A percentile compares a stretch with the other conserved stretches of the same genome.
These are phyloP conservation scores for Ctenopoma multispine DNA, from an alignment of 2,797 vertebrate genomes.

Conservation along the genomic window DNA sequence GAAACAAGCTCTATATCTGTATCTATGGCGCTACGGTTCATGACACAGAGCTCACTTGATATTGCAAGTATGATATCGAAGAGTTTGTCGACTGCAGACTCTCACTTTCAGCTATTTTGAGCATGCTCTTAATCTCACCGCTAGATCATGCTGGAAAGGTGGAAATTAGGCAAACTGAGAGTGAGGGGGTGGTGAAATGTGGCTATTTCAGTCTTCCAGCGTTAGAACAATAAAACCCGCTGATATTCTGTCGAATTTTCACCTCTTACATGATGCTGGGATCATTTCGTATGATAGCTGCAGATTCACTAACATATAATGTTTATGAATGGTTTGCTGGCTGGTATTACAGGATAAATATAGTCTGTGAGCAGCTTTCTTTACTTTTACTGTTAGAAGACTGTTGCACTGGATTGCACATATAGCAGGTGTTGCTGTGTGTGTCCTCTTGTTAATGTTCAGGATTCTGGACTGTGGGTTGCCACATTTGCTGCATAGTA, in stretches of 20 bases:
- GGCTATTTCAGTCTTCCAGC: constrained; percentile 49
- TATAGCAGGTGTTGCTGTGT: no score
- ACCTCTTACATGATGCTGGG: constrained; percentile 27
- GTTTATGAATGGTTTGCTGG: not conserved
- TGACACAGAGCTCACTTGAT: not conserved
- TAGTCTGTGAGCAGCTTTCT: not conserved
- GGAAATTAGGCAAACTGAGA: constrained; percentile 55
- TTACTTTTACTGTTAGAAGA: not conserved
- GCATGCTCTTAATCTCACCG: constrained; percentile 21
- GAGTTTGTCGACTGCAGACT: constrained; percentile 10
- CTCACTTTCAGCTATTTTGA: constrained; percentile 48
- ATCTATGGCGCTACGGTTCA: not conserved
- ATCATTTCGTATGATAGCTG: constrained; percentile 22
- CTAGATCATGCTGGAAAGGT: constrained; percentile 49
- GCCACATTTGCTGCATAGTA: no score
- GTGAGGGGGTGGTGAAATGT: constrained; percentile 34
- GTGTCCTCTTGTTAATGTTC: no score
- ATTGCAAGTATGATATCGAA: not conserved
- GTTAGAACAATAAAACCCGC: constrained; percentile 29
- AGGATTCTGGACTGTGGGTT: no score
- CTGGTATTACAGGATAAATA: constrained; percentile 6
- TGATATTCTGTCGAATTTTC: constrained; percentile 21
- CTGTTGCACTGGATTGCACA: not conserved
- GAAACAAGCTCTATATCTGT: not conserved
- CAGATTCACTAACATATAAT: constrained; percentile 4